Evolutionary conservation across 2,888 invertebrate genomes (phyloP).

Genomic region (Stenichneumon culpator): DNA sequence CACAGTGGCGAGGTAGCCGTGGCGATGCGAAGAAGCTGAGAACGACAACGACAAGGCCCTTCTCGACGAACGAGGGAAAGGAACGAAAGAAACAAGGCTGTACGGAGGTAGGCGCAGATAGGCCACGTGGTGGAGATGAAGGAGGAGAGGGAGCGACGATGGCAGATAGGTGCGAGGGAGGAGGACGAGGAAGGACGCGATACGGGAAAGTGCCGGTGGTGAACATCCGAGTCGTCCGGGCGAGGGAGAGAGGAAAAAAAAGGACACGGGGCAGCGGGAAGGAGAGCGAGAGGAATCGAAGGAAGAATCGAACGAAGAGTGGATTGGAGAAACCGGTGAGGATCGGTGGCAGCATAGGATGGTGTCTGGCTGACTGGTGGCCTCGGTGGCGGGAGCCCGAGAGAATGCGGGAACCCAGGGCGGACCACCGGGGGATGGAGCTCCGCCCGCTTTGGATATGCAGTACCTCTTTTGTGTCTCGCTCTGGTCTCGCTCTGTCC

Average conservation of each 20-base stretch:
- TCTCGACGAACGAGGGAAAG: conserved; percentile 60
- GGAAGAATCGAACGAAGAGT: conserved; percentile 60
- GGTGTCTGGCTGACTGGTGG: conserved; percentile 39
- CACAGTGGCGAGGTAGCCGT: conserved; percentile 41
- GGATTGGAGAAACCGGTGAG: conserved; percentile 60
- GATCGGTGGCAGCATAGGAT: conserved; percentile 58
- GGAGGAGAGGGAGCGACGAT: conserved; percentile 65
- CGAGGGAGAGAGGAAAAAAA: conserved; percentile 53
- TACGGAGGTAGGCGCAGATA: conserved; percentile 52
- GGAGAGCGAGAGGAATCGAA: conserved; percentile 66
- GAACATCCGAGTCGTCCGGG: conserved; percentile 43
- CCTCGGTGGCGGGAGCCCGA: conserved; percentile 56
- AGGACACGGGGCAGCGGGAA: conserved; percentile 62
- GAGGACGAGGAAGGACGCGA: conserved; percentile 59
- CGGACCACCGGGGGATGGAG: conserved; percentile 80
- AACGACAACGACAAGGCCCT: conserved; percentile 67
- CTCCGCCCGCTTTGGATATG: conserved; percentile 80
- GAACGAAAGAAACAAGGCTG: conserved; percentile 65
- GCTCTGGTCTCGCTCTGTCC: conserved; percentile 1
- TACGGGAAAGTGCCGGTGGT: conserved; percentile 52
- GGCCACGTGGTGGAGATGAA: conserved; percentile 55
- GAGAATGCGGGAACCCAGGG: conserved; percentile 71
- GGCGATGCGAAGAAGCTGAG: conserved; percentile 63
- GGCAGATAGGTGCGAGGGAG: conserved; percentile 71
- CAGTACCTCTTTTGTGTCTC: conserved; percentile 29